Conservation (phyloP, 2,888 invertebrate species). For the Phalangium opilio region DNA sequence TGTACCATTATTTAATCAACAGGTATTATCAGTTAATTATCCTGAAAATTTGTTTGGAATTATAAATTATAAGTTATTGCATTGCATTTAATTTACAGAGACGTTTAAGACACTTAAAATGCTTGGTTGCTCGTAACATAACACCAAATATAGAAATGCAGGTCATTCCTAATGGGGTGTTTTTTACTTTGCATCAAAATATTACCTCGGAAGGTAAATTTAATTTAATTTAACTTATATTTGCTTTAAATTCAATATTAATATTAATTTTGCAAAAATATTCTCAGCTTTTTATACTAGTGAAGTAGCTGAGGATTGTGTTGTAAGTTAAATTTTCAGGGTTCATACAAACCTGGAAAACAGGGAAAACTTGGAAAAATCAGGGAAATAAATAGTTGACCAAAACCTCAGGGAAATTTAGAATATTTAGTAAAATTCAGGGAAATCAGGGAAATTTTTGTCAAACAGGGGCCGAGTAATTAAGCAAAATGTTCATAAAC, state of each 20-base stretch:
- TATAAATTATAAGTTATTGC: too few relatives aligned
- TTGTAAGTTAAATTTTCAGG: conserved; percentile 24
- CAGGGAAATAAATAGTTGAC: too few relatives aligned
- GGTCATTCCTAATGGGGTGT: conserved; percentile 21
- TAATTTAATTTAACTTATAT: too few relatives aligned
- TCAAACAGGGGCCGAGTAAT: too few relatives aligned
- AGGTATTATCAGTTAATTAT: conserved; percentile 45
- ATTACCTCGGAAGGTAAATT: conserved; percentile 24
- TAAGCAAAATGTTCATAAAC: too few relatives aligned
- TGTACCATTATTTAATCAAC: conserved; percentile 62
- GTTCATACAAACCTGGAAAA: too few relatives aligned
- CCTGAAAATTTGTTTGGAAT: too few relatives aligned
- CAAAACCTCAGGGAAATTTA: too few relatives aligned
- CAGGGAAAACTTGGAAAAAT: too few relatives aligned
- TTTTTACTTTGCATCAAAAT: conserved; percentile 27
- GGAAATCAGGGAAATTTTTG: too few relatives aligned
- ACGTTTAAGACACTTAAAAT: conserved; percentile 35
- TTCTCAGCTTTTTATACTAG: conserved; percentile 28
- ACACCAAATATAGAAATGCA: conserved; percentile 3
- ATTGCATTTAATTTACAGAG: conserved; percentile 45
- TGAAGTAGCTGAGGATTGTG: conserved; percentile 27
- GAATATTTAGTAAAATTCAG: too few relatives aligned
- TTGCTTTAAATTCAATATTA: too few relatives aligned
- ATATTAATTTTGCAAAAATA: conserved; percentile 7
- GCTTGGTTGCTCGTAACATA: conserved; percentile 27